Base-by-base conservation (phyloP, 1,140 invertebrate species). In the Drosophila sulfurigaster region DNA sequence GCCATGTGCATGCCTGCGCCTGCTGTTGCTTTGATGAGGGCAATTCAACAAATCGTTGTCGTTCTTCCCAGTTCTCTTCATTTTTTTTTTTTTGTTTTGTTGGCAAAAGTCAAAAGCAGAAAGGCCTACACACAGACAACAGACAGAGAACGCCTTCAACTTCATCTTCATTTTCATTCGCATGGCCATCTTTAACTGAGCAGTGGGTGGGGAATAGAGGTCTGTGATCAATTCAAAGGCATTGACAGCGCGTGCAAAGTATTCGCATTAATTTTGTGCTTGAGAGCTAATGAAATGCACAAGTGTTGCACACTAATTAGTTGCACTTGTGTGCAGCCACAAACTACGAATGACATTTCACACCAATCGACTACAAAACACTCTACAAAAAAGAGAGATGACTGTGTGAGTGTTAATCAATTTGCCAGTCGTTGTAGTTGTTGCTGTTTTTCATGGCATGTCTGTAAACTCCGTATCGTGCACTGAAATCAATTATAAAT, bases 11-110 rank as follows among this genome's bases (percentile, higher is more conserved):
- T 46, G 49, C 16, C 67, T 58, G 83, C 51, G 83, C 85, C 83
- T 88, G 85, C 83, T 88, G 77, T 83, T 79, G 79, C 80, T 83
- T 80, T 89, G 83, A 88, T 88, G 87, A 89, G 67, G 83, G 77
- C 83, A 88, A 85, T 88, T 88, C 75, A 56, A 49, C 81, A 85
- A 88, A 85, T 75, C 85, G 70, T 10, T 66, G 52, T 59, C 49
- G n/a, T 41, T 45, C 54, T 7, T 64, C 32, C 16, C 3, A 13
- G 41, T 13, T 43, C 41, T n/a, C 3, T 10, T 10, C 2, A n/a
- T 3, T 20, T 16, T 5, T 16, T 48, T 48, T 46, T 25, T 25
- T 25, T 25, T 25, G 20, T 25, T 25, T 25, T 25, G 20, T 25
- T 25, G 63, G 60, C 69, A 56, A 79, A 82, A 83, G 76, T 72